Conservation (phyloP, 2,888 invertebrate genomes). For the Macrophya alboannulata region DNA sequence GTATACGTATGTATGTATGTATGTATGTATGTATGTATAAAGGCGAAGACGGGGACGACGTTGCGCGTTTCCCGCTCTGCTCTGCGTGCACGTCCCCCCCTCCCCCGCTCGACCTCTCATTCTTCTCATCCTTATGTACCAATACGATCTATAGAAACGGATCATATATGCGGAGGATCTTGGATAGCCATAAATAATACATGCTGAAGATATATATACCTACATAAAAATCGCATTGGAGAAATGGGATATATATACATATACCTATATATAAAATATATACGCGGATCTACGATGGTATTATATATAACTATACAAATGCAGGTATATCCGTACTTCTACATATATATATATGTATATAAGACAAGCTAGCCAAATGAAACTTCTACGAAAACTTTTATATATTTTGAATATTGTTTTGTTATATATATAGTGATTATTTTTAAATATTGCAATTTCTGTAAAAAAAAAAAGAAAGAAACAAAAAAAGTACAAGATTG, state of each 20-base stretch:
- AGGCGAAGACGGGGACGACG: background rate
- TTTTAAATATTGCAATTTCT: too few relatives aligned
- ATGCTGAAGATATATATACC: slow-evolving; percentile 51
- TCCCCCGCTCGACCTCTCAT: background rate
- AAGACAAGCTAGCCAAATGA: background rate
- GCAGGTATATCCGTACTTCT: background rate
- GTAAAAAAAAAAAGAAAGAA: too few relatives aligned
- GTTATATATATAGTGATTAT: background rate
- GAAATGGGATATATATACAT: slow-evolving; percentile 25
- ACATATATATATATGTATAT: too few relatives aligned
- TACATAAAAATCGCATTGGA: slow-evolving; percentile 48
- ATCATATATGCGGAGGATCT: slow-evolving; percentile 61
- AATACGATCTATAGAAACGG: slow-evolving; percentile 57
- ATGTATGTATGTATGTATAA: too few relatives aligned
- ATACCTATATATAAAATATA: slow-evolving; percentile 38
- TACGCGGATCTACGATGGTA: background rate
- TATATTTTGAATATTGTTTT: background rate
- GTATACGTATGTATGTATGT: background rate
- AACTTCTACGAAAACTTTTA: background rate
- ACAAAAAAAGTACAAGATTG: too few relatives aligned
- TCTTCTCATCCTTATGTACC: background rate
- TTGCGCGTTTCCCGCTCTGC: background rate
- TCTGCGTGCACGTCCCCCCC: background rate
- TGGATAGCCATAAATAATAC: slow-evolving; percentile 57
- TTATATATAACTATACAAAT: background rate